Conservation (phyloP, 2,797 vertebrate genomes). For the Linurgus olivaceus region DNA sequence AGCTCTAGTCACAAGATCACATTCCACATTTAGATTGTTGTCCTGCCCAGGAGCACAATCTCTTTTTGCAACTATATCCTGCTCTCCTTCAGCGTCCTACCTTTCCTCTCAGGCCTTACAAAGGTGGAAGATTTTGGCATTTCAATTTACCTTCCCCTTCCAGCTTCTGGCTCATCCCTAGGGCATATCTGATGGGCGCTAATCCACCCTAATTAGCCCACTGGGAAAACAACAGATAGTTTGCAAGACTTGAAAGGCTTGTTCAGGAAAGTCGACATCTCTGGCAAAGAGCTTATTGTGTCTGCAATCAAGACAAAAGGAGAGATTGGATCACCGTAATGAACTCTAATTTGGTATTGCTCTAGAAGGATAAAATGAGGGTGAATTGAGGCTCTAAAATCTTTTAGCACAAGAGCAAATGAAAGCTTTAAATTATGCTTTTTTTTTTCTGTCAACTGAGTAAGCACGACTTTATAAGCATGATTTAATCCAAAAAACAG, state of each 20-base stretch:
- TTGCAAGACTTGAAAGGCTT: conserved; percentile 27
- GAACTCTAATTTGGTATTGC: conserved; percentile 58
- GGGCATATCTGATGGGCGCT: not conserved
- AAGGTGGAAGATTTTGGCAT: not conserved
- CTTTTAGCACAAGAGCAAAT: conserved; percentile 66
- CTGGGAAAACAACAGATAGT: conserved; percentile 41
- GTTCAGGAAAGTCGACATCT: conserved; percentile 21
- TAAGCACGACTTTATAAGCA: conserved; percentile 69
- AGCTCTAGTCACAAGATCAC: not conserved
- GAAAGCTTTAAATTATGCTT: conserved; percentile 69
- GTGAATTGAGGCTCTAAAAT: conserved; percentile 66
- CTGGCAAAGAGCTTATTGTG: conserved; percentile 32
- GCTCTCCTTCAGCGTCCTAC: not conserved
- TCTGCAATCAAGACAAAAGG: conserved; percentile 44
- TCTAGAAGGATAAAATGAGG: conserved; percentile 48
- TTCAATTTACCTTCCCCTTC: not conserved
- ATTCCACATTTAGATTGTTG: not conserved
- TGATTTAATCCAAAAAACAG: conserved; percentile 74
- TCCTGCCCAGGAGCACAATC: not conserved
- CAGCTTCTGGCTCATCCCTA: conserved; percentile 3
- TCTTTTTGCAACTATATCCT: not conserved
- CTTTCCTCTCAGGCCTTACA: not conserved
- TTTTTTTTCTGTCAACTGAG: conserved; percentile 69
- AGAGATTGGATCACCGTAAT: conserved; percentile 53
- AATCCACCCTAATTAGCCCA: conserved; percentile 45